Conservation (phyloP, 2,113 vertebrate species). For the Nycticorax nycticorax region DNA sequence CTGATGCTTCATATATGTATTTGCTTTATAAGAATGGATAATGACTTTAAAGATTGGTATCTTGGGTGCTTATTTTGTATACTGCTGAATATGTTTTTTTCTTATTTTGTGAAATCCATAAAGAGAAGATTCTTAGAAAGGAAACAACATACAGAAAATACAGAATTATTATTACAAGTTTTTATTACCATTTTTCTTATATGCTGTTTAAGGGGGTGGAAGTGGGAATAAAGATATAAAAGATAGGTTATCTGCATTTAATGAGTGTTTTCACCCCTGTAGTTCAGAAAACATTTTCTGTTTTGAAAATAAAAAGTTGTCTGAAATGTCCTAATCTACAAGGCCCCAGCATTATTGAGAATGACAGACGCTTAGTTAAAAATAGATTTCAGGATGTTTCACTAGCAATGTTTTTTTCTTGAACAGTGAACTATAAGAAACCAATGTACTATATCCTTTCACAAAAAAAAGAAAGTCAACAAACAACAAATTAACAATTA, state of each 20-base stretch:
- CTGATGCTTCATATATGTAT: neutral
- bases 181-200: neutral
- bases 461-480: neutral
- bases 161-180: neutral
- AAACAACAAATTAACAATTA: neutral
- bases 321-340: neutral
- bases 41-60: neutral
- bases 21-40: neutral
- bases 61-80: neutral
- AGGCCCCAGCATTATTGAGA: neutral
- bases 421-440: neutral
- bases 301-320: neutral
- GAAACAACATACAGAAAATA: neutral
- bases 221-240: neutral
- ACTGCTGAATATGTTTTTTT: neutral
- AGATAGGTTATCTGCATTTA: neutral
- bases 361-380: neutral
- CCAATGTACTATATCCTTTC: neutral
- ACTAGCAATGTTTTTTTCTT: neutral
- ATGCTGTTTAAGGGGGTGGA: neutral
- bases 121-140: neutral
- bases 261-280: neutral
- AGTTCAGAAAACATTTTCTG: neutral
- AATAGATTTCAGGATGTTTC: neutral
- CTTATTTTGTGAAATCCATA: neutral